These are phyloP conservation scores for Planococcus citri DNA, from an alignment of 1,140 invertebrate genomes.

Conservation along the genomic window DNA sequence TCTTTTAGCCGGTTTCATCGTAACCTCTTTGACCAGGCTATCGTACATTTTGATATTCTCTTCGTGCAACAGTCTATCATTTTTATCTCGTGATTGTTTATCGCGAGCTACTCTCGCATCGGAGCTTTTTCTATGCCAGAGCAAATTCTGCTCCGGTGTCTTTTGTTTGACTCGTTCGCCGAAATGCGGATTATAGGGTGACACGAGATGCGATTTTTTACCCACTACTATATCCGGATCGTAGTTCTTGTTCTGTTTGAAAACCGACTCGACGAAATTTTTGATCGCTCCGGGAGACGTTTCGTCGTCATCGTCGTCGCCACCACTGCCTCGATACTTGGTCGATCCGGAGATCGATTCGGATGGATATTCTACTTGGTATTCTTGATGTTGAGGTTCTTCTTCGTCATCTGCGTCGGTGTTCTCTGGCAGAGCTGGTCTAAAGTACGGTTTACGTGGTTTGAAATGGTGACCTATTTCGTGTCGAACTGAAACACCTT, in stretches of 20 bases:
- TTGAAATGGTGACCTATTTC: conserved; percentile 10
- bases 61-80: not conserved
- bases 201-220: not conserved
- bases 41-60: not conserved
- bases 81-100: not conserved
- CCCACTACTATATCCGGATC: not conserved
- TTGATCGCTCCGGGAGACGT: not conserved
- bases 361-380: not conserved
- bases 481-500: not conserved
- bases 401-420: not conserved
- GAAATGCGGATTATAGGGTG: not conserved
- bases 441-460: not conserved
- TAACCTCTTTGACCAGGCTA: not conserved
- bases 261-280: not conserved
- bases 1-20: not conserved
- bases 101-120: not conserved
- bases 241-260: not conserved
- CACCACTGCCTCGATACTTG: no score
- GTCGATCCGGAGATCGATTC: not conserved
- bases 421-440: not conserved
- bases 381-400: not conserved
- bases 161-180: not conserved
- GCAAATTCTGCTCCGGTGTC: not conserved
- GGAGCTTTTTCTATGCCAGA: not conserved
- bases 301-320: no score